phyloP scores from a whole-genome alignment of 2,113 vertebrate genomes.

The Thomomys bottae region DNA sequence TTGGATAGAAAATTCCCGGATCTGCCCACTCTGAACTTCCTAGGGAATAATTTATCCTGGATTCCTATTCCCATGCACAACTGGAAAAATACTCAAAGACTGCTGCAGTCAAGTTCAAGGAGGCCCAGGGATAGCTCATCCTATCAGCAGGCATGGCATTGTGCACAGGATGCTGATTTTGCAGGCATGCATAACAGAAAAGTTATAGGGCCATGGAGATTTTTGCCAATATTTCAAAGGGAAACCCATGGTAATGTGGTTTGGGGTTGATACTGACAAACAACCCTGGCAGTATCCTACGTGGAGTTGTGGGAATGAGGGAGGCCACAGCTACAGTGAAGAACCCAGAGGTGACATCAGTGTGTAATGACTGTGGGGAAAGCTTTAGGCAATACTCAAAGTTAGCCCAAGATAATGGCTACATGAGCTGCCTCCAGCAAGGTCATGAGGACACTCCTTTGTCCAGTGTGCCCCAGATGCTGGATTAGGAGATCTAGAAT shows the following conservation, averaged over 20 bases:
- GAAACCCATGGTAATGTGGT: background rate
- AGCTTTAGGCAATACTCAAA: background rate
- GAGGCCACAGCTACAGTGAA: background rate
- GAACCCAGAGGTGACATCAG: background rate
- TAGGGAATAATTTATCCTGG: background rate
- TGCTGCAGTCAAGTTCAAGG: background rate
- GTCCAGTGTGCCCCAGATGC: background rate
- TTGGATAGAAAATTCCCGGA: background rate
- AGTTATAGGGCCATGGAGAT: background rate
- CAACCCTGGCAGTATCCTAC: background rate
- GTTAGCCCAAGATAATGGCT: background rate
- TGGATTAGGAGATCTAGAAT: background rate
- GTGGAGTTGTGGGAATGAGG: background rate
- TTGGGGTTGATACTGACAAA: too few species aligned
- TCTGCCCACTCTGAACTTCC: background rate
- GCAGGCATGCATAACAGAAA: background rate
- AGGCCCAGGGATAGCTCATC: background rate
- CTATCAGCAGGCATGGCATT: background rate
- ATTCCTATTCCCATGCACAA: background rate
- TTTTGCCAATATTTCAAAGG: background rate
- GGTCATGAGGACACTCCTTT: too few species aligned
- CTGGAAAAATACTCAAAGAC: background rate
- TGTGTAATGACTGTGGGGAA: background rate
- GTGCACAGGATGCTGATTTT: background rate
- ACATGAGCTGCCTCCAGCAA: background rate